Evolutionary conservation across 2,888 invertebrate genomes (phyloP).

Genomic region (Dioctria linearis): DNA sequence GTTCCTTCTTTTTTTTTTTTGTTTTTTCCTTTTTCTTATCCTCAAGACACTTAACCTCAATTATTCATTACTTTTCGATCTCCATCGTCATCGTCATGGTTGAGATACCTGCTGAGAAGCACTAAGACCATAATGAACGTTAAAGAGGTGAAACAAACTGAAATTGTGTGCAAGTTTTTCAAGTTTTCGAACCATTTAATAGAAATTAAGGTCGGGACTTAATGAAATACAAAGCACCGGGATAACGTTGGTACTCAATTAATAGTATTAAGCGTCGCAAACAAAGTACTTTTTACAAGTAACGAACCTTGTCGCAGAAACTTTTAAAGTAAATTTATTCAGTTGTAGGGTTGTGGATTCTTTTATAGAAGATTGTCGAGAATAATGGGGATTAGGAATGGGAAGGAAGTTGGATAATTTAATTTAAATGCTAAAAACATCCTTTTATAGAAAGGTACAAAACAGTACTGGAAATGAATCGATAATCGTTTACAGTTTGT

Average conservation of each 20-base stretch:
- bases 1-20: neutral
- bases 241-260: conserved; percentile 10
- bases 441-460: too few species aligned
- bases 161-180: neutral
- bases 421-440: too few species aligned
- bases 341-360: neutral
- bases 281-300: neutral
- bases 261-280: neutral
- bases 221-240: neutral
- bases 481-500: too few species aligned
- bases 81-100: conserved; percentile 8
- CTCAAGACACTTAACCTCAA: conserved; percentile 23
- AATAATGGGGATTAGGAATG: too few species aligned
- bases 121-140: conserved; percentile 4
- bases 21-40: neutral
- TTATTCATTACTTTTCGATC: conserved; percentile 27
- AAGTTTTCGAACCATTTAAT: conserved; percentile 6
- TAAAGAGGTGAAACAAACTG: conserved; percentile 6
- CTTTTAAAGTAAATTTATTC: neutral
- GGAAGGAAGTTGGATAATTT: too few species aligned
- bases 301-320: conserved; percentile 3
- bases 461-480: too few species aligned
- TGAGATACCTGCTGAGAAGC: neutral
- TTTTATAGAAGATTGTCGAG: too few species aligned
- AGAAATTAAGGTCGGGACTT: neutral